Percentiles rank a stretch among this genome's conserved stretches.
These are phyloP conservation scores for Cricetomys ansorgei DNA, from an alignment of 2,113 vertebrate species.

Conservation along the genomic window DNA sequence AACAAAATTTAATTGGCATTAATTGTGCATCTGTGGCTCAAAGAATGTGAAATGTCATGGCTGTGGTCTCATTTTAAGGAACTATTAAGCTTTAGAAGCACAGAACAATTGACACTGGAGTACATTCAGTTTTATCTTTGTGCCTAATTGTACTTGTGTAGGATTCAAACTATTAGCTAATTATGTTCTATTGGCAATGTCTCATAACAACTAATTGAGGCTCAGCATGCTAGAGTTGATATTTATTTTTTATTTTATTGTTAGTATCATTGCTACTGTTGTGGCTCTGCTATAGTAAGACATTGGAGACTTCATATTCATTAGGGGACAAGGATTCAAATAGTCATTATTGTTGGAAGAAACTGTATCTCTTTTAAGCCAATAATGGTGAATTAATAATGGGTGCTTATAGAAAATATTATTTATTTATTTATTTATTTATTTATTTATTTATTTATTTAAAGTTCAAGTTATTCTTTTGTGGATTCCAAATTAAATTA, in stretches of 20 bases:
- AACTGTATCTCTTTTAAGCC: not conserved
- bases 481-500: conserved; percentile 21
- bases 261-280: conserved; percentile 13
- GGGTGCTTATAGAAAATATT: not conserved
- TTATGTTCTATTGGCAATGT: conserved; percentile 16
- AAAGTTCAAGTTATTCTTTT: not conserved
- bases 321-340: not conserved
- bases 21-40: conserved; percentile 50
- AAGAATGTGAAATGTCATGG: conserved; percentile 46
- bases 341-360: not conserved
- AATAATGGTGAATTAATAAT: conserved; percentile 31
- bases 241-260: conserved; percentile 63
- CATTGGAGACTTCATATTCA: not conserved
- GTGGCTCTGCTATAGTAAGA: not conserved
- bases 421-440: no score
- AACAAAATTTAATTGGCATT: conserved; percentile 70
- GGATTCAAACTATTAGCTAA: conserved; percentile 61
- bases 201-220: conserved; percentile 48
- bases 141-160: conserved; percentile 62
- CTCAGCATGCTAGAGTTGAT: not conserved
- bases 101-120: not conserved
- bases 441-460: no score
- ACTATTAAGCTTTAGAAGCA: conserved; percentile 53
- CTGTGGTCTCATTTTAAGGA: conserved; percentile 32
- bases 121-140: conserved; percentile 42